Percentiles rank a stretch among this genome's conserved stretches.
Conservation (phyloP, 2,888 invertebrate species). For the Hydropsyche betteni region DNA sequence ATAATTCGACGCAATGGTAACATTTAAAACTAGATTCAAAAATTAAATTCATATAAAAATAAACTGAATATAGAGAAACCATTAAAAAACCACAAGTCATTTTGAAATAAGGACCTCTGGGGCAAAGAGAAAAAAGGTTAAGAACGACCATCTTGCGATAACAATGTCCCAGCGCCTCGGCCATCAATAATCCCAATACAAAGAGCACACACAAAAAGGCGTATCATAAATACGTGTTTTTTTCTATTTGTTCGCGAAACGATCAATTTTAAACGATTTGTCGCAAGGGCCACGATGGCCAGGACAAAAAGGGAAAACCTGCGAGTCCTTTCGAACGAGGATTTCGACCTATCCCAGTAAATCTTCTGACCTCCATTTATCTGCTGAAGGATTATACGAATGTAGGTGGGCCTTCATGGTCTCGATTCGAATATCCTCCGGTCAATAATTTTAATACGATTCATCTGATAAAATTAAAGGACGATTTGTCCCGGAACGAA, state of each 20-base stretch:
- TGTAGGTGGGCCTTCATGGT: not conserved
- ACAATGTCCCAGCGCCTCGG: too few species aligned
- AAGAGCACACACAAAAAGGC: too few species aligned
- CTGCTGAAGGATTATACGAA: constrained; percentile 8
- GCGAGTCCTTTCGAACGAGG: not conserved
- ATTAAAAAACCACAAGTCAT: too few species aligned
- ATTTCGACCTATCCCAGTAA: constrained; percentile 10
- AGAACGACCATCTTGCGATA: too few species aligned
- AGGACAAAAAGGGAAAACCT: constrained; percentile 3
- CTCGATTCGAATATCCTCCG: not conserved
- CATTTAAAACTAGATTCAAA: too few species aligned
- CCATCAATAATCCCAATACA: too few species aligned
- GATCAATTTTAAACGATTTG: constrained; percentile 30
- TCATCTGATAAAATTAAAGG: constrained; percentile 27
- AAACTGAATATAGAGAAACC: too few species aligned
- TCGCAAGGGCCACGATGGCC: not conserved
- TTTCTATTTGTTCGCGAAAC: constrained; percentile 28
- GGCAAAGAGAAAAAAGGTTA: too few species aligned
- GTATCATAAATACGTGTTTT: too few species aligned
- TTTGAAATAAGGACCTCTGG: too few species aligned
- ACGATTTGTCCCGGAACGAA: not conserved
- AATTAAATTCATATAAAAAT: too few species aligned
- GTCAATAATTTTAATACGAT: constrained; percentile 28
- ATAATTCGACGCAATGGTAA: too few species aligned
- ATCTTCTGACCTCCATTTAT: constrained; percentile 28